phyloP scores from a whole-genome alignment of 2,797 vertebrate genomes.

The Lateolabrax maculatus region DNA sequence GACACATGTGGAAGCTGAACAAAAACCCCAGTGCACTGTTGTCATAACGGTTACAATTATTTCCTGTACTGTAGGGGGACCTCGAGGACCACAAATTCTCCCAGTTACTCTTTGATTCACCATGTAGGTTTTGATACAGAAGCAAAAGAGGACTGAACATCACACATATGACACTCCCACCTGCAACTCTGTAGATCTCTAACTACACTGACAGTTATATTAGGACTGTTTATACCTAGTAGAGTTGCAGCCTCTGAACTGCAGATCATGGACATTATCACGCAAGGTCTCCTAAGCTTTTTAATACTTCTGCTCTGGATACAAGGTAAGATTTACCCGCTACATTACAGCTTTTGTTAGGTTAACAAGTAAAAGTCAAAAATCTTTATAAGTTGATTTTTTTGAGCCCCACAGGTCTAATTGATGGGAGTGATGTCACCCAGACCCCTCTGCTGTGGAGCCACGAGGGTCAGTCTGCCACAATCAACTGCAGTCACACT shows the following conservation, averaged over 20 bases:
- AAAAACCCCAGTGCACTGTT: background rate
- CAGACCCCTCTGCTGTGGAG: conserved; percentile 52
- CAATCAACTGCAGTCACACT: conserved; percentile 67
- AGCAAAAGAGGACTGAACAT: background rate
- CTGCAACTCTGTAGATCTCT: too few relatives aligned
- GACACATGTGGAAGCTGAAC: background rate
- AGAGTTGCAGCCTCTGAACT: too few relatives aligned
- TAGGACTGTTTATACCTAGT: too few relatives aligned
- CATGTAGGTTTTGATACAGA: background rate
- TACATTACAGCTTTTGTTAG: too few relatives aligned
- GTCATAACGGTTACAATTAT: background rate
- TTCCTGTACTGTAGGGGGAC: background rate
- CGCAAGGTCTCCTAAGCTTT: too few relatives aligned
- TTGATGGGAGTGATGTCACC: conserved; percentile 41
- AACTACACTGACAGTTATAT: too few relatives aligned
- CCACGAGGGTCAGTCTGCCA: conserved; percentile 1
- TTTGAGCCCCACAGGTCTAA: conserved; percentile 31
- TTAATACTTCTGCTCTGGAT: too few relatives aligned
- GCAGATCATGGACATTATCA: too few relatives aligned
- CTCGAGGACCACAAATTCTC: background rate
- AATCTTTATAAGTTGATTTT: background rate
- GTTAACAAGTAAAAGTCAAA: too few relatives aligned
- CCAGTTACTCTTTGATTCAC: background rate
- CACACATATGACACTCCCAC: too few relatives aligned
- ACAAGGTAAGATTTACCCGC: too few relatives aligned